phyloP scores from a whole-genome alignment of 2,888 invertebrate species.

The Acleris literana region DNA sequence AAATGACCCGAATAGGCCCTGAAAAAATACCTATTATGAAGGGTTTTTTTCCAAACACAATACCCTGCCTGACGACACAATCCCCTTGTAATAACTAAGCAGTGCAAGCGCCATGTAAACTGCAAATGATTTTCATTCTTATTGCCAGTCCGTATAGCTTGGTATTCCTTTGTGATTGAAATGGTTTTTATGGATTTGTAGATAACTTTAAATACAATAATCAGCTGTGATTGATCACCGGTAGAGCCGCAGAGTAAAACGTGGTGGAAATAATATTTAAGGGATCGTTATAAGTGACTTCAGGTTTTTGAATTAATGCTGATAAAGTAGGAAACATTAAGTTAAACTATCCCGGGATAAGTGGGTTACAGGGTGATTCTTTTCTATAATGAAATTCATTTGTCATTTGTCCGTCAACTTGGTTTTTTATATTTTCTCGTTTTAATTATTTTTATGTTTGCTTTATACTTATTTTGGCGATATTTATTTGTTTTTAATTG shows the following conservation, averaged over 20 bases:
- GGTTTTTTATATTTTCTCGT: too few species aligned
- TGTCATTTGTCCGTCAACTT: too few species aligned
- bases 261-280: slow-evolving; percentile 7
- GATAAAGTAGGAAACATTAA: too few species aligned
- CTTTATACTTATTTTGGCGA: too few species aligned
- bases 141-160: not conserved
- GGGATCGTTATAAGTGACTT: slow-evolving; percentile 2
- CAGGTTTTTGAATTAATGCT: not conserved
- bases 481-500: too few species aligned
- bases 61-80: slow-evolving; percentile 22
- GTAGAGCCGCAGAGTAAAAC: not conserved
- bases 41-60: slow-evolving; percentile 27
- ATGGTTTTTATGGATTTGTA: slow-evolving; percentile 4
- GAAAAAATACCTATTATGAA: slow-evolving; percentile 30
- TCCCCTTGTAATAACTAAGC: not conserved
- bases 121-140: not conserved
- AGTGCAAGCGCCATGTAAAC: not conserved
- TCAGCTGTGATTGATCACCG: slow-evolving; percentile 28
- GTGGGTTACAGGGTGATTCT: too few species aligned
- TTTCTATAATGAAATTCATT: too few species aligned
- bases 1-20: slow-evolving; percentile 22
- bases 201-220: slow-evolving; percentile 1
- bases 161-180: not conserved
- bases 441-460: too few species aligned
- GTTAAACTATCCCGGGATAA: too few species aligned